phyloP scores from a whole-genome alignment of 1,140 invertebrate species.

The Chelonus insularis region DNA sequence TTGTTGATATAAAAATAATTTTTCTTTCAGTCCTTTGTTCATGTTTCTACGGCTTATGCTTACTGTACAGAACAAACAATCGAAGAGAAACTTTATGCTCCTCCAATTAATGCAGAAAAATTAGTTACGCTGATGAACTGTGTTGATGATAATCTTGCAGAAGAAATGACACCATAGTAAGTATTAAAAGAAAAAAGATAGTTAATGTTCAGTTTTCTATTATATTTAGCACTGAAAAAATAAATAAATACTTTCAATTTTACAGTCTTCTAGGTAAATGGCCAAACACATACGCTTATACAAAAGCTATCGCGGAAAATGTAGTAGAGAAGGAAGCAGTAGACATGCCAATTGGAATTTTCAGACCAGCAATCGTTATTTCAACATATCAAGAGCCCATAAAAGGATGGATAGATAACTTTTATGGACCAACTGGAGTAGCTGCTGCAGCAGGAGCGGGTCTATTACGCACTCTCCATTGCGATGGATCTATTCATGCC shows the following conservation, averaged over 20 bases:
- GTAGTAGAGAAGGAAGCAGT: slow-evolving; percentile 60
- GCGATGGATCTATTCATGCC: slow-evolving; percentile 63
- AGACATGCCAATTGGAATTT: slow-evolving; percentile 72
- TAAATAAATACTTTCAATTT: background rate
- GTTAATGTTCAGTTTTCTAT: too few relatives aligned
- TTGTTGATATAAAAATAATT: too few relatives aligned
- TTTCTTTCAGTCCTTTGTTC: slow-evolving; percentile 63
- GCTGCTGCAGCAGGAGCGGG: slow-evolving; percentile 75
- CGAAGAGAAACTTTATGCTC: slow-evolving; percentile 64
- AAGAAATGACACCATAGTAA: slow-evolving; percentile 68
- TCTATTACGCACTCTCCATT: slow-evolving; percentile 72
- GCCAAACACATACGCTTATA: slow-evolving; percentile 75
- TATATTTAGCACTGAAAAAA: background rate
- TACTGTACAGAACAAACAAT: slow-evolving; percentile 62
- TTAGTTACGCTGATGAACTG: slow-evolving; percentile 71
- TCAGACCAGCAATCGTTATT: slow-evolving; percentile 75
- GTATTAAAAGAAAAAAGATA: too few relatives aligned
- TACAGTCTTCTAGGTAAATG: slow-evolving; percentile 62
- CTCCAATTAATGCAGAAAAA: slow-evolving; percentile 59
- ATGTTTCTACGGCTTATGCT: slow-evolving; percentile 70
- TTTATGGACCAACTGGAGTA: slow-evolving; percentile 85
- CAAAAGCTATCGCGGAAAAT: slow-evolving; percentile 72
- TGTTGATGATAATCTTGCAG: slow-evolving; percentile 66
- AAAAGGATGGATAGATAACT: slow-evolving; percentile 82
- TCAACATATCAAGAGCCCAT: slow-evolving; percentile 62